Conservation (phyloP, 2,888 invertebrate genomes). For the Limnephilus lunatus region DNA sequence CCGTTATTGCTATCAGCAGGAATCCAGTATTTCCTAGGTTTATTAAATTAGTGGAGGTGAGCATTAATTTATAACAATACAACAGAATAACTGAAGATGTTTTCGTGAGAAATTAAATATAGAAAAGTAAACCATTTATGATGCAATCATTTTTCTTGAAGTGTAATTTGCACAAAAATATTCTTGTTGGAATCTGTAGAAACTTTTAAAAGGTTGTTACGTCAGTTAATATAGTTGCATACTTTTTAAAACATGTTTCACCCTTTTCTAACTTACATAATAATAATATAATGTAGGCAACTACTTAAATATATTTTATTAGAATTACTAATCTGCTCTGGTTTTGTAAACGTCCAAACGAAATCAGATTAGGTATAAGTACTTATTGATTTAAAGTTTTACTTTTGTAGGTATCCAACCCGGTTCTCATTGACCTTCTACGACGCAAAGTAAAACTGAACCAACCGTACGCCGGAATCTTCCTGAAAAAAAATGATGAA, state of each 20-base stretch:
- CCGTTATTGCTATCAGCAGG: conserved; percentile 94
- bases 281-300: neutral
- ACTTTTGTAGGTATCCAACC: conserved; percentile 85
- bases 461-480: conserved; percentile 98
- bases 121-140: conserved; percentile 3
- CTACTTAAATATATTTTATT: neutral
- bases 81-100: neutral
- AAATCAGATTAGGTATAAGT: neutral
- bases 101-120: neutral
- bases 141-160: conserved; percentile 33
- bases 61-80: conserved; percentile 5
- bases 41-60: conserved; percentile 96
- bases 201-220: neutral
- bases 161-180: conserved; percentile 5
- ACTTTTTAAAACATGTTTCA: neutral
- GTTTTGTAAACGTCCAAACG: neutral
- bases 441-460: conserved; percentile 95
- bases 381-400: neutral
- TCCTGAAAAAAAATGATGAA: conserved; percentile 93
- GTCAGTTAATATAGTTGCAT: neutral
- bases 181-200: neutral
- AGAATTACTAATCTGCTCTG: neutral
- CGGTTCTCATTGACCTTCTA: conserved; percentile 90
- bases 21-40: conserved; percentile 99
- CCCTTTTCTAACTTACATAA: neutral